Base-by-base conservation (phyloP, 2,888 invertebrate species). In the Eupithecia centaureata region DNA sequence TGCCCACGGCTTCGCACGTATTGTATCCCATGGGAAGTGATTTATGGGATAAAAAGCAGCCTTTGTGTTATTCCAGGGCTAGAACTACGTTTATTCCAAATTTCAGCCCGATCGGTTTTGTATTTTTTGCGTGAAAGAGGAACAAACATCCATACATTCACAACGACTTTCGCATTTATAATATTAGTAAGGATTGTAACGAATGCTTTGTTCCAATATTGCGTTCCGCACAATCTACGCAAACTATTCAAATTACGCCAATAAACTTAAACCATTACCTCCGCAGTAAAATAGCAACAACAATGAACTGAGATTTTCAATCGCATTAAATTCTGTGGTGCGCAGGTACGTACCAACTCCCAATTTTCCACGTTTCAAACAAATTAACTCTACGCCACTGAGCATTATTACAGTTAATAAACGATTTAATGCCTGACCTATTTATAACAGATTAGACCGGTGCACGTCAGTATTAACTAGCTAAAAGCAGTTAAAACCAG, bases 351-450 rank as follows among this genome's bases (percentile, higher is more conserved):
- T 78, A 69, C 65, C 56, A 77, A 77, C 74, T 79, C 75, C 78
- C 75, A 82, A 84, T 82, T 85, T 83, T 79, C 82, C 79, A 77
- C 78, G 79, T 79, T 77, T 77, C 79, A 82, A 82, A 83, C 82
- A 82, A 83, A 84, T 85, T 83, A 82, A 83, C 81, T 76, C 76
- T 80, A 76, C 78, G 78, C 81, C 82, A 80, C 70, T 81, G 79
- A 82, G 79, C 83, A 84, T 83, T 83, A 83, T 82, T 82, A 82
- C 82, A 82, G 80, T 82, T 82, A 82, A 83, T 82, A 83, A 82
- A 82, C 83, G 79, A 81, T 82, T 83, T 81, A 80, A 84, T 81
- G 80, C 80, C 75, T 80, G 83, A 81, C 81, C 83, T 82, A 82
- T 79, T 82, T 83, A 81, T 79, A 79, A 76, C 78, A 79, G 81